phyloP scores from a whole-genome alignment of 2,888 invertebrate genomes.

The Diploptera punctata region DNA sequence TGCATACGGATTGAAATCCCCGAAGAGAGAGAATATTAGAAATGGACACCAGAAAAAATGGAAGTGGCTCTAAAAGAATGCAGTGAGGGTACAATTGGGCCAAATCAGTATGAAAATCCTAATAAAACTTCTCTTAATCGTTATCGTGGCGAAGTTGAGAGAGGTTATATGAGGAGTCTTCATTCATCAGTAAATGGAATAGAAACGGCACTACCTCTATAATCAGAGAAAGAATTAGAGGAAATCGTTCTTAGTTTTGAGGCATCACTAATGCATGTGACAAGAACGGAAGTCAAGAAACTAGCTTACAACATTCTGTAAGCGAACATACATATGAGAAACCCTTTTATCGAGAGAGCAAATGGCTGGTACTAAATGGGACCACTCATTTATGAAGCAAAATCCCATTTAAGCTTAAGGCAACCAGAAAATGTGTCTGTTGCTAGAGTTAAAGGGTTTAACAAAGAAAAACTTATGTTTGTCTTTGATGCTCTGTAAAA shows the following conservation, averaged over 20 bases:
- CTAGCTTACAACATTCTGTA: conserved; percentile 20
- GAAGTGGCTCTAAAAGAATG: too few relatives aligned
- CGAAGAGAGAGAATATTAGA: too few relatives aligned
- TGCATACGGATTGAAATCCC: too few relatives aligned
- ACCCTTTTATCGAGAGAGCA: conserved; percentile 16
- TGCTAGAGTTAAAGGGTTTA: conserved; percentile 43
- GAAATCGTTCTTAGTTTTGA: conserved; percentile 18
- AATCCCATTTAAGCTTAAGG: conserved; percentile 40
- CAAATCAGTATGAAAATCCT: too few relatives aligned
- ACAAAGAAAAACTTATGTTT: conserved; percentile 41
- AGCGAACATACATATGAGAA: not conserved
- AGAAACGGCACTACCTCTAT: not conserved
- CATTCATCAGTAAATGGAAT: not conserved
- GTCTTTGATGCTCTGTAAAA: conserved; percentile 43
- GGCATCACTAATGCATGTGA: conserved; percentile 28
- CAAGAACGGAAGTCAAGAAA: conserved; percentile 24
- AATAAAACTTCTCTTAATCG: too few relatives aligned
- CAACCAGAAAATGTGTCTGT: conserved; percentile 44
- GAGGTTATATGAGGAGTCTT: too few relatives aligned
- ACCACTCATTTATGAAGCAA: conserved; percentile 41
- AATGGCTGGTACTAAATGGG: conserved; percentile 31
- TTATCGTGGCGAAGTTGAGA: too few relatives aligned
- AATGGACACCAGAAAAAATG: too few relatives aligned
- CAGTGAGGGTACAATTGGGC: too few relatives aligned
- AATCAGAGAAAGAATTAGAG: conserved; percentile 31